Conservation (phyloP, 1,140 invertebrate species). For the Orchesella cincta region DNA sequence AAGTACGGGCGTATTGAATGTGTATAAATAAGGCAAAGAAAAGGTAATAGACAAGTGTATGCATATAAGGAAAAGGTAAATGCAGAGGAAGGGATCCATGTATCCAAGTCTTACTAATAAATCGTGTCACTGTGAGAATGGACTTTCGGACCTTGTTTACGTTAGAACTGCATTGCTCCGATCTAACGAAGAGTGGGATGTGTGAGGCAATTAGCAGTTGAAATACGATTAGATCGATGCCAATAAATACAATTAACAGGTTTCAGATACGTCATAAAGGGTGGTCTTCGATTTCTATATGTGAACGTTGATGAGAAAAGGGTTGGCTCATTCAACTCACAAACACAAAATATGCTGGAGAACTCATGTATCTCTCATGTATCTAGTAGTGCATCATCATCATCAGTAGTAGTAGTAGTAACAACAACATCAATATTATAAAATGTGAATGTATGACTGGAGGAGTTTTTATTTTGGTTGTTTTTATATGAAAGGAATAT, state of each 20-base stretch:
- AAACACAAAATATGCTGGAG: background rate
- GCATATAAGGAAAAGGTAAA: too few species aligned
- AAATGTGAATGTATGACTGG: too few species aligned
- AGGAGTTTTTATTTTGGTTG: conserved; percentile 15
- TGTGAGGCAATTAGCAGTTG: conserved; percentile 44
- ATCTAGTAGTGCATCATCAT: conserved; percentile 21
- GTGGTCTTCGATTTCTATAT: conserved; percentile 15
- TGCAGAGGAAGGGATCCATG: background rate
- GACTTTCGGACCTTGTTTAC: too few species aligned
- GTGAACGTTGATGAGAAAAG: conserved; percentile 24
- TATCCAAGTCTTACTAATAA: background rate
- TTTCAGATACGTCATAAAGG: conserved; percentile 40
- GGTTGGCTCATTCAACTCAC: conserved; percentile 17
- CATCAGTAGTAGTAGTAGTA: background rate
- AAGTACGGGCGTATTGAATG: too few species aligned
- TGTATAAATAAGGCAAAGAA: too few species aligned
- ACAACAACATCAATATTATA: conserved; percentile 1
- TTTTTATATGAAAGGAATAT: too few species aligned
- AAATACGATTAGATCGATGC: conserved; percentile 47
- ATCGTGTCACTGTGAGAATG: background rate
- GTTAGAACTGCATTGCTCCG: too few species aligned
- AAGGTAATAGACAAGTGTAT: too few species aligned
- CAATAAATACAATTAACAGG: conserved; percentile 48
- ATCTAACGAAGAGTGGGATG: conserved; percentile 29
- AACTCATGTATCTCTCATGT: conserved; percentile 16